Base-by-base conservation (phyloP, 2,797 vertebrate species). In the Myotis findleyi region DNA sequence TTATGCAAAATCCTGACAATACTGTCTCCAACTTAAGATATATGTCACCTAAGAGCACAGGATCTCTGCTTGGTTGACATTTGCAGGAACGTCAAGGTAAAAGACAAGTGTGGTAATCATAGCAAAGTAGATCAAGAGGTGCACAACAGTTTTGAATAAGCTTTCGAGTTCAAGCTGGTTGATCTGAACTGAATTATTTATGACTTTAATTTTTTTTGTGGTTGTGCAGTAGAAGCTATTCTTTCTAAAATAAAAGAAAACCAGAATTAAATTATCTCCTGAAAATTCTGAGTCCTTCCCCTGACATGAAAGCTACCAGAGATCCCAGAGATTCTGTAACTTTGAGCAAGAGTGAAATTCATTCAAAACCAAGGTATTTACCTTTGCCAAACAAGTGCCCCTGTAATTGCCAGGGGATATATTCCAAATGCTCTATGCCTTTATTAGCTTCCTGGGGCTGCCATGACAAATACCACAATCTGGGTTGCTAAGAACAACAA, bases 1-100 rank as follows among this genome's bases (percentile, higher is more conserved):
- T 92, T 94, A 93, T 79, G 17, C 27, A 89, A 59, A 90, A 87
- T 6, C 4, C 13, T 96, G 79, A 92, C 20, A 41, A 41, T 64
- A 72, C 44, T 94, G 89, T 4, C 1, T 84, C 69, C 9, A 83
- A 23, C 11, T 38, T 75, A 87, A 91, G 7, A 91, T 44, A 53
- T 2, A 66, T 68, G 38, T 47, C 79, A 89, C 80, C 73, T 71
- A 33, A 41, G 36, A 62, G 14, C 36, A 44, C 25, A 89, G 5
- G 5, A 36, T 47, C 8, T 73, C 41, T 86, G 3, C 10, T 3
- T 55, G 11, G 6, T 2, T 62, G 53, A 68, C 14, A 41, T 92
- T 47, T 92, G 1, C 36, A 81, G 23, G 6, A 75, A 27, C 23
- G 69, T 55, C 8, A 59, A 75, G 30, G 30, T 38, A 41, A 17